Evolutionary conservation across 1,140 invertebrate species (phyloP), one percentile per base, ranked within the genome.

Genomic region (Macrostomum lignano): DNA sequence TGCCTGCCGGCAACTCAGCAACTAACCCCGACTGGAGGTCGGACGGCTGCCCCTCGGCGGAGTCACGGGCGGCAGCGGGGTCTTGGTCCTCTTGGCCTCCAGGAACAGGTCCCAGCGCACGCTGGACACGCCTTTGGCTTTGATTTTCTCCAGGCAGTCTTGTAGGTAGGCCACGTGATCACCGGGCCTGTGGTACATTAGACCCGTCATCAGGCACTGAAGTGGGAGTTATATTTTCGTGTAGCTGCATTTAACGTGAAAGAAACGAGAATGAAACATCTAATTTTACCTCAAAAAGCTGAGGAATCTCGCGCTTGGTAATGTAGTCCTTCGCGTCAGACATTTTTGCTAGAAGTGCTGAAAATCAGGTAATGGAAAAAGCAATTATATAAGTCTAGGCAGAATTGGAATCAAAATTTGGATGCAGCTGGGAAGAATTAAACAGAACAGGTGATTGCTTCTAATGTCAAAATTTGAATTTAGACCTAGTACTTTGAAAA

Each of bases 191-290:
- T 55, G 44, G 40, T 51, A 55, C 55, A 58, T 56, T 24, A 58
- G 36, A 7, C 52, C 55, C 28, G 55, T 56, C 52, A 58, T 55
- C 28, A 58, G 36, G 40, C 51, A 49, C 49, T 55, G 42, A 11
- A 41, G 47, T 5, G 13, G 7, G 7, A 7, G 7, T 13, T 30
- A 30, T 10, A 13, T 9, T 13, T 10, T 9, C 11, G 11, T 7
- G 2, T 23, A 11, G 13, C 6, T 29, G 7, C 7, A 6, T n/a
- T 35, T 29, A 23, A 20, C 11, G 28, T 19, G n/a, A 7, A 7
- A n/a, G 3, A n/a, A 24, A 10, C 10, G 9, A 7, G 6, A 31
- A 5, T 17, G n/a, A n/a, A 10, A 7, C 10, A 30, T 7, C 28
- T 6, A 21, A 6, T 31, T 42, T 44, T 40, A 55, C 52, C 44